Base-by-base conservation (phyloP, 2,113 vertebrate species). In the Natator depressus region DNA sequence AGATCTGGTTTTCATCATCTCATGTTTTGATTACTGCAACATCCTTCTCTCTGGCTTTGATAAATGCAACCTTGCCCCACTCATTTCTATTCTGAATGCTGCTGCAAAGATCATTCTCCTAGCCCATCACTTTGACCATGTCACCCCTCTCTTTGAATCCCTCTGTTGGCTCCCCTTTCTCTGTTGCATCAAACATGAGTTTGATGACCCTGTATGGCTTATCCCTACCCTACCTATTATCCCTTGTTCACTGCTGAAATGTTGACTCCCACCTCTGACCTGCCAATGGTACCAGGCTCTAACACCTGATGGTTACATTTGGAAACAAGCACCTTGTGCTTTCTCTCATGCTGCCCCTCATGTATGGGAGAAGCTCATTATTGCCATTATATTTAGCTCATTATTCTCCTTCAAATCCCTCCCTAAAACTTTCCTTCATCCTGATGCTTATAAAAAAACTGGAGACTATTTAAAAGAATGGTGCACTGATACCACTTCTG, bases 211-310 rank as follows among this genome's bases (percentile, higher is more conserved):
- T n/a, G 4, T 72, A 24, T 14, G 3, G 1, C 2, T 80, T 53
- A 19, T 1, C 2, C 13, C 12, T 57, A 38, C 62, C 25, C 1
- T 38, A 20, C 0, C 0, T 0, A 4, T 59, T 62, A 31, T 84
- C 19, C 49, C 8, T 22, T 89, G 91, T 85, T 38, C 83, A 13
- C 24, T 53, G 20, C 7, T 16, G 4, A 72, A 72, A 72, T 22
- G 19, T 72, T 72, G 65, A 72, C 65, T 38, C n/a, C n/a, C 19
- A 38, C 17, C 17, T 69, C 65, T 38, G 8, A n/a, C 4, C 19
- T 72, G 35, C 31, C 62, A 31, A 65, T n/a, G 35, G 16, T n/a
- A 16, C 62, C 31, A n/a, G 62, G 16, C 35, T 72, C 65, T 19
- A 72, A 9, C 17, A 22, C n/a, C 8, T 10, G 19, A 19, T 72